A percentile compares a stretch with the other conserved stretches of the same genome.
Conservation (phyloP, 2,888 invertebrate species). For the Acleris literana region DNA sequence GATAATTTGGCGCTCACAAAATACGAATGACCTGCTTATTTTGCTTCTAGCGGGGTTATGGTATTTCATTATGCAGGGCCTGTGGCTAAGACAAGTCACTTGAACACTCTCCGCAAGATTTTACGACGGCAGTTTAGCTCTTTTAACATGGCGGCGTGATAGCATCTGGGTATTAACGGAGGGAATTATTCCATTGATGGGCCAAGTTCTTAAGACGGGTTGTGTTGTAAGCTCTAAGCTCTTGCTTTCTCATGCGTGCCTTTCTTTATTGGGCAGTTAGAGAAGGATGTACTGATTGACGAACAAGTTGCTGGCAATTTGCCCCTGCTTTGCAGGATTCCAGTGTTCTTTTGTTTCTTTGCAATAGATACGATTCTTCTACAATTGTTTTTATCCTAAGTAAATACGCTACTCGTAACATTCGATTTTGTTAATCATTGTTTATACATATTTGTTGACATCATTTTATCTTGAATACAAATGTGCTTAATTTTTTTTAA, state of each 20-base stretch:
- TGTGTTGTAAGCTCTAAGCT: not conserved
- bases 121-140: slow-evolving; percentile 58
- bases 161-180: slow-evolving; percentile 27
- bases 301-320: too few species aligned
- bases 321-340: too few species aligned
- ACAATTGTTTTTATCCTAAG: too few species aligned
- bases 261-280: too few species aligned
- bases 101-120: slow-evolving; percentile 53
- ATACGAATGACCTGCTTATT: slow-evolving; percentile 62
- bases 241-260: not conserved
- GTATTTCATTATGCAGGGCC: slow-evolving; percentile 68
- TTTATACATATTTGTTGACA: too few species aligned
- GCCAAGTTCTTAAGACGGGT: slow-evolving; percentile 4
- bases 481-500: too few species aligned
- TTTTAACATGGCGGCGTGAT: slow-evolving; percentile 37
- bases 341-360: too few species aligned
- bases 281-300: too few species aligned
- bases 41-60: slow-evolving; percentile 45
- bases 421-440: too few species aligned
- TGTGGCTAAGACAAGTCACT: slow-evolving; percentile 51
- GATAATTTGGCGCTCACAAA: slow-evolving; percentile 43
- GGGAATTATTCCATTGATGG: slow-evolving; percentile 21
- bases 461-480: too few species aligned
- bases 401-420: too few species aligned
- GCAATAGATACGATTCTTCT: too few species aligned